Base-by-base conservation (phyloP, 2,888 invertebrate genomes). In the Standfussiana lucernea region DNA sequence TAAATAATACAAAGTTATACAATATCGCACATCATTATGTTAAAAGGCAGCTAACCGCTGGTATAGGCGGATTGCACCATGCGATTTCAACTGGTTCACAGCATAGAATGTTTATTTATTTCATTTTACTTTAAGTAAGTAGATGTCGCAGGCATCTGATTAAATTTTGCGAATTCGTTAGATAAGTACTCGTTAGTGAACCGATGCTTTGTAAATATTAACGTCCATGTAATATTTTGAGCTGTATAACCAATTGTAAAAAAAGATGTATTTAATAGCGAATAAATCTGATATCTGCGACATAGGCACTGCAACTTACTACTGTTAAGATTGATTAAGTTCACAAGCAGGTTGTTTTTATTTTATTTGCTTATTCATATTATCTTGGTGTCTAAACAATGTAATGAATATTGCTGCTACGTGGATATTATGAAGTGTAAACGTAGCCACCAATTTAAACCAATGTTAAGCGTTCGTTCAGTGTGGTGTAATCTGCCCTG, bases 21-120 rank as follows among this genome's bases (percentile, higher is more conserved):
- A 47, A 47, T 56, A 28, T 74, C 47, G 68, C 45, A 45, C 77
- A 75, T 56, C 56, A 75, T 65, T 77, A 62, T 79, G 50, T 70
- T 76, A 79, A 79, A 80, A 42, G 86, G 87, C 87, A 87, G 87
- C 87, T 87, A 28, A 61, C 61, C 18, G 87, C 86, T 85, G 78
- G 32, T 66, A 32, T 11, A 64, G 83, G 81, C 75, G 79, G 86
- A 75, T 78, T 84, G 71, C 88, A 88, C 81, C 73, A 78, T 86
- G 72, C 64, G 18, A 32, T n/a, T 71, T 73, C 11, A 53, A 68
- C 61, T 72, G 32, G 47, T 35, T 42, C 45, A 59, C n/a, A 42
- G 45, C 56, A 24, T 7, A 37, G 18, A 40, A 65, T 65, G 15
- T 42, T 71, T 28, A 67, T 72, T 68, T 66, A 69, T 62, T 76